A percentile compares a stretch with the other conserved stretches of the same genome.
These are phyloP conservation scores for Cyprinodon tularosa DNA, from an alignment of 2,113 vertebrate genomes.

Conservation along the genomic window DNA sequence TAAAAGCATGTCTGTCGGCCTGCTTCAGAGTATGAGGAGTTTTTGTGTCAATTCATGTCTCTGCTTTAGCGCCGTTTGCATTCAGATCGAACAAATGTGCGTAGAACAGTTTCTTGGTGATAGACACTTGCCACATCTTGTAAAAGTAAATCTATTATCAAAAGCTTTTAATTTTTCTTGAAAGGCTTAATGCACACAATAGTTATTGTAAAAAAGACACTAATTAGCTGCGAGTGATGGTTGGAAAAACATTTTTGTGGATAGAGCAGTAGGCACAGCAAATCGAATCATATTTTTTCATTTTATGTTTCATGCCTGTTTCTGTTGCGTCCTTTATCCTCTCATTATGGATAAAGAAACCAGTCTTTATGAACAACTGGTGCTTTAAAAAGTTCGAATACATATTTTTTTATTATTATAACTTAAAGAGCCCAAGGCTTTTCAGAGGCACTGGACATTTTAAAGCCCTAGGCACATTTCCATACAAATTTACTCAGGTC, in stretches of 20 bases:
- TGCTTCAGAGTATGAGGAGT: neutral
- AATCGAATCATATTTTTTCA: too few relatives aligned
- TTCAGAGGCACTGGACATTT: too few relatives aligned
- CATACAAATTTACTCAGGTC: too few relatives aligned
- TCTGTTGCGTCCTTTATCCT: neutral
- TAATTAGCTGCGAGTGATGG: neutral
- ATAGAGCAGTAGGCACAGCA: neutral
- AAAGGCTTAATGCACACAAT: constrained; percentile 1
- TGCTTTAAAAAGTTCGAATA: too few relatives aligned
- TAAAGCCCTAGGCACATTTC: too few relatives aligned
- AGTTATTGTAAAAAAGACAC: neutral
- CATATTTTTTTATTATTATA: too few relatives aligned
- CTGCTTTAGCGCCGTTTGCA: constrained; percentile 2
- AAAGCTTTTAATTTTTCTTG: neutral
- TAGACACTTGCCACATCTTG: neutral
- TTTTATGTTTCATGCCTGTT: neutral
- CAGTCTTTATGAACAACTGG: neutral
- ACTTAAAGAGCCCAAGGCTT: too few relatives aligned
- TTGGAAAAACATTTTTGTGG: neutral
- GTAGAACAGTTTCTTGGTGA: neutral
- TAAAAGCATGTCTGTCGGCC: constrained; percentile 39
- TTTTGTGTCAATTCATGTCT: constrained; percentile 1
- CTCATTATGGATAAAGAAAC: neutral
- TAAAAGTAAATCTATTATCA: neutral
- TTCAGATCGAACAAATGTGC: neutral